Evolutionary conservation across 2,113 vertebrate species (phyloP), one percentile per base, ranked within the genome.

Genomic region (Rhynchomys soricoides): DNA sequence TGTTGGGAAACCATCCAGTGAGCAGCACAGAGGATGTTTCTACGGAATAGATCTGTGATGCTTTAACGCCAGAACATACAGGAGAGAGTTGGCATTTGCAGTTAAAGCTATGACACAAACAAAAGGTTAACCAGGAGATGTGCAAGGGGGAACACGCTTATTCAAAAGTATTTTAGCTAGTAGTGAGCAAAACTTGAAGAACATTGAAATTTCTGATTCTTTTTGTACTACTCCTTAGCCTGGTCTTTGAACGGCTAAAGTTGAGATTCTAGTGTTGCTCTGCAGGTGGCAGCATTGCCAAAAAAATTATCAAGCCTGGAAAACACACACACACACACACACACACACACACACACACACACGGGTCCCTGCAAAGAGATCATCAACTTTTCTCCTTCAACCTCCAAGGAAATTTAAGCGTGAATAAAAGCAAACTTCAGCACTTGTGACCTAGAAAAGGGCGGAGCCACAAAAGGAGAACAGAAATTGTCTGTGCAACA

Each of bases 281-380:
- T 93, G 94, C 71, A 98, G 91, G 52, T 93, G 93, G 83, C 71
- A 96, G 93, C 86, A 71, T 92, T 97, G 95, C 71, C 86, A 86
- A 98, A 85, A 97, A 90, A 2, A 16, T 90, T 66, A 43, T 10
- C 43, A 29, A 62, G 11, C n/a, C 34, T 50, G 26, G 9, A 59
- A 74, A 43, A 73, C 59, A 13, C 5, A 29, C 8, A 64, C 64
- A 29, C 8, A 31, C 10, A 16, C 26, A 40, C 17, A 73, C 29
- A 66, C 29, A 34, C 31, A 37, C 64, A 12, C 5, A 21, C 37
- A 22, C 31, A 2, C 15, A 16, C 70, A 19, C 66, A 66, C 5
- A 66, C 1, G 11, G 62, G 12, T 66, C 64, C 62, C 64, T 34
- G 9, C 34, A 34, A 48, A 52, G 17, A 3, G 43, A 85, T 88